phyloP scores from a whole-genome alignment of 2,113 vertebrate species.

The Cinclus cinclus region DNA sequence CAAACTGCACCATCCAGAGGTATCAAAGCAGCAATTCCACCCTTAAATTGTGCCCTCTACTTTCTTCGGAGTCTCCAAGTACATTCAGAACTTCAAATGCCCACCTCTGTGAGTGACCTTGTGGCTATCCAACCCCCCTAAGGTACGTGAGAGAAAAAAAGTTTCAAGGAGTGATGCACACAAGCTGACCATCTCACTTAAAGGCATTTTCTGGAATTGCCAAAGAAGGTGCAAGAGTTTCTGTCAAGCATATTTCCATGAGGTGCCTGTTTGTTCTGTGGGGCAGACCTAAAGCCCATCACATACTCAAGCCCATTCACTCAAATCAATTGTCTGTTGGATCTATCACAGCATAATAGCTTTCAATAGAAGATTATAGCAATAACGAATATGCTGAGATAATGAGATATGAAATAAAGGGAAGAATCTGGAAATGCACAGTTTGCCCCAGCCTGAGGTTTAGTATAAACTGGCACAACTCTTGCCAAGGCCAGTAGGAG shows the following conservation, averaged over 20 bases:
- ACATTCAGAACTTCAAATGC: not conserved
- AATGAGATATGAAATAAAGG: not conserved
- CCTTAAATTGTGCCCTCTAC: fast-evolving
- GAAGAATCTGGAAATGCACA: not conserved
- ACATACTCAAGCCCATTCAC: fast-evolving
- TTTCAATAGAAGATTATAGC: not conserved
- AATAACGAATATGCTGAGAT: not conserved
- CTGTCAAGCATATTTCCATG: not conserved
- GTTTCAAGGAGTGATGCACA: not conserved
- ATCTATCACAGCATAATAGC: not conserved
- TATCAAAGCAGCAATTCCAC: not conserved
- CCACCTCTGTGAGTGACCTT: not conserved
- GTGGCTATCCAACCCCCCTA: not conserved
- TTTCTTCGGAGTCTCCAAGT: not conserved
- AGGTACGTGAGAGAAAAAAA: not conserved
- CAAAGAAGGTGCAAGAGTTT: not conserved
- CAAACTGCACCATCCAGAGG: not conserved
- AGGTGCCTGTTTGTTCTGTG: not conserved
- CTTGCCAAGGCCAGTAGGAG: not conserved
- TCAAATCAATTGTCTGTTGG: not conserved
- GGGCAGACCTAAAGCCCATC: not conserved
- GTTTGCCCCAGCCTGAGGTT: not conserved
- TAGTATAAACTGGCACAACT: not conserved
- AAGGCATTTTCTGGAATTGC: not conserved
- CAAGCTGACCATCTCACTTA: not conserved